These are phyloP conservation scores for Lamellibrachia columna DNA, from an alignment of 2,888 invertebrate species.

Conservation along the genomic window DNA sequence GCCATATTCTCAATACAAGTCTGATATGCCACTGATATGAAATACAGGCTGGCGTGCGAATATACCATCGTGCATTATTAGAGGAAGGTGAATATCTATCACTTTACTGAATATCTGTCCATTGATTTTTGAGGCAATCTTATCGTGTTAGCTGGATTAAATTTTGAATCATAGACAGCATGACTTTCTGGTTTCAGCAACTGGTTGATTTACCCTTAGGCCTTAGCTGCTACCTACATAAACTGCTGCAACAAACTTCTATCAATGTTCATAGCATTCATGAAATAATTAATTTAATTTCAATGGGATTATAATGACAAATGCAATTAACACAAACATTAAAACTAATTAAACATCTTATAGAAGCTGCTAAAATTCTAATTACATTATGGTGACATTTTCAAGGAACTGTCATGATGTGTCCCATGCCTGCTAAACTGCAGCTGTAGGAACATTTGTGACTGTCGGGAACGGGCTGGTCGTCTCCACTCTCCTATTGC, in stretches of 20 bases:
- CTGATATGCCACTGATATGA: not conserved
- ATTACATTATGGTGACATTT: not conserved
- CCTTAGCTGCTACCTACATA: not conserved
- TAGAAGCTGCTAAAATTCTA: not conserved
- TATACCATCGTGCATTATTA: not conserved
- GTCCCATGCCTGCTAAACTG: not conserved
- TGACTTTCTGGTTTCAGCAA: not conserved
- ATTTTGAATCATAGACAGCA: not conserved
- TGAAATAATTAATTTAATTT: not conserved
- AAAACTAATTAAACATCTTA: not conserved
- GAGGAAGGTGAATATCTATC: not conserved
- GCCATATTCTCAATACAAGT: not conserved
- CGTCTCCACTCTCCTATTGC: not conserved
- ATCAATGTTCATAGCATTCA: not conserved
- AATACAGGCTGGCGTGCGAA: not conserved
- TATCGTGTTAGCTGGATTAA: not conserved
- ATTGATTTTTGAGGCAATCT: not conserved
- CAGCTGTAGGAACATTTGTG: not conserved
- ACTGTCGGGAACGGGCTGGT: not conserved
- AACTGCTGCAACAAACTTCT: not conserved
- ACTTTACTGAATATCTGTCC: not conserved
- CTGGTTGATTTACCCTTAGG: not conserved
- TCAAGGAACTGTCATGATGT: not conserved
- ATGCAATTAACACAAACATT: not conserved
- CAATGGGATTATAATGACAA: not conserved